phyloP scores from a whole-genome alignment of 2,797 vertebrate species.

The Diceros bicornis region DNA sequence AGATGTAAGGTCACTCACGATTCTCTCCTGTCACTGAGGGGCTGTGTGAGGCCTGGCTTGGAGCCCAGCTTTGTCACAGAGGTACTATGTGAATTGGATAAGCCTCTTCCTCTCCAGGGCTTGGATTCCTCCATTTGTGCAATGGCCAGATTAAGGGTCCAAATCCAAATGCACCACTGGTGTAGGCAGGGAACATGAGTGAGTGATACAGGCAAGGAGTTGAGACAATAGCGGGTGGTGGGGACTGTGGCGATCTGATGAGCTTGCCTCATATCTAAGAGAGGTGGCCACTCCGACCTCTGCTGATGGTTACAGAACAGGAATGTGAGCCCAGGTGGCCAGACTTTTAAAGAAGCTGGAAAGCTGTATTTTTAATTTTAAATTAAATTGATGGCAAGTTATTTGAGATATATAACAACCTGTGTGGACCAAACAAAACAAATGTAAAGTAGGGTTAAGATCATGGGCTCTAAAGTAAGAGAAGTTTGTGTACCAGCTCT shows the following conservation, averaged over 20 bases:
- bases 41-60: not conserved
- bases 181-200: not conserved
- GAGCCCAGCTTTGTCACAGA: slow-evolving; percentile 38
- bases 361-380: slow-evolving; percentile 11
- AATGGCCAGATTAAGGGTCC: not conserved
- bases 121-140: slow-evolving; percentile 21
- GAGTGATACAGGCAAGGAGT: not conserved
- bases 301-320: not conserved
- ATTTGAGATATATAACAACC: slow-evolving; percentile 28
- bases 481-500: not conserved
- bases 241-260: not conserved
- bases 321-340: not conserved
- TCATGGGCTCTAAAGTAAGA: not conserved
- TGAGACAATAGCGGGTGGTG: not conserved
- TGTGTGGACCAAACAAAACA: not conserved
- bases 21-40: not conserved
- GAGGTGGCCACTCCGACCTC: not conserved
- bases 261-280: not conserved
- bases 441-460: not conserved
- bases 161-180: not conserved
- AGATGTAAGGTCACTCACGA: not conserved
- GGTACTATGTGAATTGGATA: not conserved
- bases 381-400: not conserved
- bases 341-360: slow-evolving; percentile 6
- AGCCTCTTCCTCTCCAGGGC: not conserved